Evolutionary conservation across 2,888 invertebrate species (phyloP).

Genomic region (Polyommatus iphigenia): DNA sequence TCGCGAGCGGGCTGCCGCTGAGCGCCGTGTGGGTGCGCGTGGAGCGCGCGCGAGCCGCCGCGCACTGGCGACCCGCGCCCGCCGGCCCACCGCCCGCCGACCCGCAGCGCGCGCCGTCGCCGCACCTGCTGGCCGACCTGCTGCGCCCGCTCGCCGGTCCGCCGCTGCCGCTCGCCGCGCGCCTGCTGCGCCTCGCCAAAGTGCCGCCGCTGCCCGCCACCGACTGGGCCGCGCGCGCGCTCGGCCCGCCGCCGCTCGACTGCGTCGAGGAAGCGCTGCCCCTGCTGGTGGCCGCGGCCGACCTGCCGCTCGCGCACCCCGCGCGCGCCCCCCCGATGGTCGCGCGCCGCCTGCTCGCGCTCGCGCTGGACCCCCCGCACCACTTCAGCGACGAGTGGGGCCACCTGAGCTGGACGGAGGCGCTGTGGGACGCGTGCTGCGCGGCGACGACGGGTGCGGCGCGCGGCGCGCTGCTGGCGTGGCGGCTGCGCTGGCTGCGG

Average conservation of each 20-base stretch:
- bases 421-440: conserved; percentile 46
- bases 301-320: conserved; percentile 48
- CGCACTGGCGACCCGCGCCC: conserved; percentile 84
- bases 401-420: conserved; percentile 46
- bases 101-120: conserved; percentile 83
- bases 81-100: conserved; percentile 81
- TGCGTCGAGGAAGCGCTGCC: conserved; percentile 47
- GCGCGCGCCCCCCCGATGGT: conserved; percentile 42
- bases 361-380: conserved; percentile 60
- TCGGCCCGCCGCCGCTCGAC: conserved; percentile 43
- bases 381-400: conserved; percentile 57
- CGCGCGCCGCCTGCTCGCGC: conserved; percentile 45
- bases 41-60: conserved; percentile 86
- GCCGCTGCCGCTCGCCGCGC: conserved; percentile 80
- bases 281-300: conserved; percentile 44
- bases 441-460: conserved; percentile 45
- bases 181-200: conserved; percentile 72
- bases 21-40: conserved; percentile 87
- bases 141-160: conserved; percentile 84
- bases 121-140: conserved; percentile 84
- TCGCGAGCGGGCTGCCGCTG: conserved; percentile 82
- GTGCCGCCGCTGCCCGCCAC: conserved; percentile 48
- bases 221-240: conserved; percentile 41
- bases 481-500: conserved; percentile 65
- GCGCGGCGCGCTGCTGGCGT: conserved; percentile 58